Conservation (phyloP, 2,797 vertebrate species). For the Craterocephalus amniculus region DNA sequence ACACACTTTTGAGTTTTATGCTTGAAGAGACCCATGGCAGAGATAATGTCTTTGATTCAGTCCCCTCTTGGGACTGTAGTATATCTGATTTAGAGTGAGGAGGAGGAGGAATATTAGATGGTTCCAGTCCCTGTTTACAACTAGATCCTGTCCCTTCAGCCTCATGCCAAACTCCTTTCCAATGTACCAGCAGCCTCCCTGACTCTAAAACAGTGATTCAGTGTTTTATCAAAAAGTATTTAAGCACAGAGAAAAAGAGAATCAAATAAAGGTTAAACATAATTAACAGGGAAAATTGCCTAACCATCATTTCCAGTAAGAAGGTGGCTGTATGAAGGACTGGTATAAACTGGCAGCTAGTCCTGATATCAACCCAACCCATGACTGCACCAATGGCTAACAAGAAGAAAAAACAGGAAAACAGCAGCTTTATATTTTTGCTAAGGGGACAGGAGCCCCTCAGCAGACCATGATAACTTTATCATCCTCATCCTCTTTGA, state of each 20-base stretch:
- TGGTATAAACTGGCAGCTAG: background rate
- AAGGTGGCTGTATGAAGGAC: background rate
- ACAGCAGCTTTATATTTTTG: background rate
- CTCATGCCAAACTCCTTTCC: conserved; percentile 43
- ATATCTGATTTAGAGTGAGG: conserved; percentile 49
- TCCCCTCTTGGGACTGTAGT: conserved; percentile 33
- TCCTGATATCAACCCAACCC: background rate
- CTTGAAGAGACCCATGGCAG: conserved; percentile 11
- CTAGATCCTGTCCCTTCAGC: conserved; percentile 50
- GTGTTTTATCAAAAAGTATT: background rate
- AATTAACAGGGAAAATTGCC: background rate
- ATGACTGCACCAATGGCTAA: background rate
- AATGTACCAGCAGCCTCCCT: conserved; percentile 26
- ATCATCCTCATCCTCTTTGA: background rate
- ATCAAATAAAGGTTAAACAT: background rate
- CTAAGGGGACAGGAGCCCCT: background rate
- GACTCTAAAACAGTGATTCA: background rate
- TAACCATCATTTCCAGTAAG: background rate
- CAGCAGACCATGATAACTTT: no score
- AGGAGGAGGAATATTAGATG: conserved; percentile 17
- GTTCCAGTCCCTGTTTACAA: conserved; percentile 47
- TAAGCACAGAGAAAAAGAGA: background rate
- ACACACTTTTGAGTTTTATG: conserved; percentile 28
- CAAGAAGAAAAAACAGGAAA: background rate
- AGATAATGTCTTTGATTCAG: conserved; percentile 29